phyloP scores from a whole-genome alignment of 2,888 invertebrate genomes.

The Mythimna pallens region DNA sequence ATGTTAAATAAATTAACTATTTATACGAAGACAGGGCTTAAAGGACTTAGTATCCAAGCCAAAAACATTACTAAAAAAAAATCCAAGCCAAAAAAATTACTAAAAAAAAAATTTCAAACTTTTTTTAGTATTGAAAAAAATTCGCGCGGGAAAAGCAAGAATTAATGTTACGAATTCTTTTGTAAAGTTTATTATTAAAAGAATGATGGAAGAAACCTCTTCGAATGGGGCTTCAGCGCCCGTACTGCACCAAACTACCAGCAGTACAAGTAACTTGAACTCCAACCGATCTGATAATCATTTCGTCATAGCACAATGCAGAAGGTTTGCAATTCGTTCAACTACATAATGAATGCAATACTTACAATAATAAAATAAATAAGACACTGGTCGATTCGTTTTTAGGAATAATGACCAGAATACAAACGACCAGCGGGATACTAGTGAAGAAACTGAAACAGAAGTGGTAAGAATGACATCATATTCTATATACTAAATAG shows the following conservation, averaged over 20 bases:
- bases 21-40: too few relatives aligned
- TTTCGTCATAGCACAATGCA: conserved; percentile 79
- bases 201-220: conserved; percentile 64
- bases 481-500: conserved; percentile 42
- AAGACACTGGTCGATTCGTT: conserved; percentile 6
- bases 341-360: neutral
- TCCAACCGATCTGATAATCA: conserved; percentile 67
- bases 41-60: too few relatives aligned
- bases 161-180: too few relatives aligned
- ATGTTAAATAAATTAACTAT: too few relatives aligned
- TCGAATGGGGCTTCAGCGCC: conserved; percentile 60
- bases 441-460: conserved; percentile 77
- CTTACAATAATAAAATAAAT: neutral
- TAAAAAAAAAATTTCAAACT: neutral
- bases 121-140: too few relatives aligned
- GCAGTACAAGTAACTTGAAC: conserved; percentile 46
- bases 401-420: conserved; percentile 68
- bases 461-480: conserved; percentile 75
- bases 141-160: conserved; percentile 38
- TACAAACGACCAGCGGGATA: conserved; percentile 70
- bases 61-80: too few relatives aligned
- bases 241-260: conserved; percentile 55
- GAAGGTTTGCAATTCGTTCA: conserved; percentile 70
- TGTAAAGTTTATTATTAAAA: neutral
- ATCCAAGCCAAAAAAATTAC: too few relatives aligned